Percentiles rank a stretch among this genome's conserved stretches.
phyloP scores from a whole-genome alignment of 2,888 invertebrate genomes.

The Harmothoe impar region DNA sequence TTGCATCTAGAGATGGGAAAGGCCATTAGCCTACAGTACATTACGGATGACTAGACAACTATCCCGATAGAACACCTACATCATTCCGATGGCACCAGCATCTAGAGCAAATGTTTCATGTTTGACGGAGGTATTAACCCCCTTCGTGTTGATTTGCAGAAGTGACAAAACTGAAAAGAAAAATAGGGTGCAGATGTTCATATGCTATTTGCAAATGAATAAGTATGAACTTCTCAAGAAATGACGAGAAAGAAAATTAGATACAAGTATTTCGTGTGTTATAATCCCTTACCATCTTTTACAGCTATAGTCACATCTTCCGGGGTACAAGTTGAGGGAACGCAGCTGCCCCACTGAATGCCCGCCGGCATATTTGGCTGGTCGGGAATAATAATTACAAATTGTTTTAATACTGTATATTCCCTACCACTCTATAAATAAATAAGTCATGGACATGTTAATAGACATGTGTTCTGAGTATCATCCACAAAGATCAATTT shows the following conservation, averaged over 20 bases:
- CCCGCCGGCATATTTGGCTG: neutral
- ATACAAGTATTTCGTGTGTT: neutral
- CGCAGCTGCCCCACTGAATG: neutral
- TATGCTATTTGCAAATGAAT: neutral
- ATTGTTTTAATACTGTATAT: neutral
- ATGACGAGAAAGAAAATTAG: neutral
- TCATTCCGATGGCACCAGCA: constrained; percentile 18
- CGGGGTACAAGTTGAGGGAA: neutral
- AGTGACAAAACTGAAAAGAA: neutral
- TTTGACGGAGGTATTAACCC: neutral
- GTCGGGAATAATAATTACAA: neutral
- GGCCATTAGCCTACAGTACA: too few species aligned
- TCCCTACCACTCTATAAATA: too few species aligned
- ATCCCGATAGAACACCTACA: neutral
- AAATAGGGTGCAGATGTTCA: neutral
- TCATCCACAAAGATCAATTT: too few species aligned
- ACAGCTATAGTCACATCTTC: neutral
- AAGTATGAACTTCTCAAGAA: neutral
- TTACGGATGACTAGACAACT: too few species aligned
- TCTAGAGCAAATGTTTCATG: constrained; percentile 20
- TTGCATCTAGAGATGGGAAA: too few species aligned
- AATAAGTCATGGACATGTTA: too few species aligned
- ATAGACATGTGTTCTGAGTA: too few species aligned
- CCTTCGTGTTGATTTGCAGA: neutral
- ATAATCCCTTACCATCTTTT: neutral